phyloP scores from a whole-genome alignment of 2,797 vertebrate genomes.

The Antennarius maculatus region DNA sequence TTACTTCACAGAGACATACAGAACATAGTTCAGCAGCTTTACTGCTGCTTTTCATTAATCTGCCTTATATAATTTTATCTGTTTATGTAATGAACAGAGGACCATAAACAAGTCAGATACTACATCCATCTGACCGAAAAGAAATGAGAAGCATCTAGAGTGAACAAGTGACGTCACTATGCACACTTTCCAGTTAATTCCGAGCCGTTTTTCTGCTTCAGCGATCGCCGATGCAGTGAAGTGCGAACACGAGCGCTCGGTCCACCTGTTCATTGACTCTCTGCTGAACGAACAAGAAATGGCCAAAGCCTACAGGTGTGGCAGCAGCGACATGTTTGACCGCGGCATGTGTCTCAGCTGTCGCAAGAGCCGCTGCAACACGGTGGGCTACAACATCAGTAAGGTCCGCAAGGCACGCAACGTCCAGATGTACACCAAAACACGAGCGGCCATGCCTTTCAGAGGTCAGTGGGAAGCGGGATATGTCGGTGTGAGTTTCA shows the following conservation, averaged over 20 bases:
- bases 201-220: slow-evolving; percentile 48
- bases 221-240: slow-evolving; percentile 90
- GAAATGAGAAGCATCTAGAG: background rate
- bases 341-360: slow-evolving; percentile 93
- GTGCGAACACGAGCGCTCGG: slow-evolving; percentile 93
- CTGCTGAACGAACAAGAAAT: slow-evolving; percentile 88
- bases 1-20: slow-evolving; percentile 2
- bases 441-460: slow-evolving; percentile 91
- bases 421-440: slow-evolving; percentile 93
- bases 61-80: slow-evolving; percentile 22
- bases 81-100: slow-evolving; percentile 31
- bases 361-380: slow-evolving; percentile 92
- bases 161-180: background rate
- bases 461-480: slow-evolving; percentile 84
- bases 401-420: slow-evolving; percentile 86
- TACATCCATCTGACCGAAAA: slow-evolving; percentile 9
- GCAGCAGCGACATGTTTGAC: slow-evolving; percentile 88
- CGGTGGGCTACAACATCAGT: slow-evolving; percentile 89
- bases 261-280: slow-evolving; percentile 97
- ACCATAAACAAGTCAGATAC: slow-evolving; percentile 25
- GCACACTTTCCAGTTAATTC: background rate
- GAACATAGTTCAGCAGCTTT: background rate
- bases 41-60: slow-evolving; percentile 38
- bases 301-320: slow-evolving; percentile 89
- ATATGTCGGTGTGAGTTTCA: background rate